phyloP scores from a whole-genome alignment of 2,888 invertebrate genomes.

The Tetrapedia diversipes region DNA sequence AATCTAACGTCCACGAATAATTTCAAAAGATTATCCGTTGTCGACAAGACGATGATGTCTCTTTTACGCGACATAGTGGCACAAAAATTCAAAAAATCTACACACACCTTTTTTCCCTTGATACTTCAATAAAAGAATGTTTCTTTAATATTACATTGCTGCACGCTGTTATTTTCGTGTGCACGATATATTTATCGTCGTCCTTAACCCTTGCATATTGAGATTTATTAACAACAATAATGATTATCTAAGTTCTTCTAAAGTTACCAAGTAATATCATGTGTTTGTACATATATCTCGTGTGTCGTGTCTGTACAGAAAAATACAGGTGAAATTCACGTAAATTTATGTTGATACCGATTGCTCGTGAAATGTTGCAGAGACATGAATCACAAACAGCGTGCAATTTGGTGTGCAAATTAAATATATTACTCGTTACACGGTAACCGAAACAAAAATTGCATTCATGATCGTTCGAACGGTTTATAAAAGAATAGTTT shows the following conservation, averaged over 20 bases:
- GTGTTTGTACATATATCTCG: not conserved
- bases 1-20: not conserved
- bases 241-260: slow-evolving; percentile 37
- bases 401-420: not conserved
- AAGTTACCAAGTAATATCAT: slow-evolving; percentile 24
- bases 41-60: not conserved
- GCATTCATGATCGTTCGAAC: too few relatives aligned
- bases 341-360: slow-evolving; percentile 13
- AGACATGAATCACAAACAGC: slow-evolving; percentile 1
- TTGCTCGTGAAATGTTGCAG: slow-evolving; percentile 1
- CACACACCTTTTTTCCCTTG: not conserved
- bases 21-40: not conserved
- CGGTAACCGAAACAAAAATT: too few relatives aligned
- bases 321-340: slow-evolving; percentile 24
- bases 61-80: not conserved
- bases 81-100: not conserved
- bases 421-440: too few relatives aligned
- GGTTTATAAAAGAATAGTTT: too few relatives aligned
- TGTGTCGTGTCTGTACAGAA: slow-evolving; percentile 20
- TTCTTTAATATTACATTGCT: not conserved
- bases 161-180: not conserved
- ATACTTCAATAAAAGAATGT: not conserved
- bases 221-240: slow-evolving; percentile 51
- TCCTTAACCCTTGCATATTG: slow-evolving; percentile 21
- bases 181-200: slow-evolving; percentile 17